Base-by-base conservation (phyloP, 2,113 vertebrate genomes). In the Urocynchramus pylzowi region DNA sequence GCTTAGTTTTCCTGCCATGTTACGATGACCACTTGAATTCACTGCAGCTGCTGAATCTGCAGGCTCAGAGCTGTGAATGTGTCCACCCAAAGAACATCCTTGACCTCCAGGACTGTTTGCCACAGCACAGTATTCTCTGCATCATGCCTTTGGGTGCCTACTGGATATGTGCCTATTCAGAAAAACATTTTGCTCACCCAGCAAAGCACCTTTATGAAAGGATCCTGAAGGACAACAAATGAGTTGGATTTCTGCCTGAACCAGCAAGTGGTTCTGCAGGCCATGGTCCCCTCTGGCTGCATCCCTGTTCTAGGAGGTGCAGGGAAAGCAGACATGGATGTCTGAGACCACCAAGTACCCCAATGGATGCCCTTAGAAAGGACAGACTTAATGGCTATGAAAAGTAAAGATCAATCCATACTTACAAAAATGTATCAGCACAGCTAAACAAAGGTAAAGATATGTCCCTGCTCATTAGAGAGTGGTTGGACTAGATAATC, bases 241-340 rank as follows among this genome's bases (percentile, higher is more conserved):
- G 6, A 60, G 37, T 13, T 50, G 41, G n/a, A 71, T 45, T 91
- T 79, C 90, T 85, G 77, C 52, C 61, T 59, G 68, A 90, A 77
- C 24, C 41, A 87, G 69, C 77, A 84, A 77, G 17, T 31, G 27
- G 44, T 50, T 59, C 82, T 84, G 56, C 60, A 89, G 31, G n/a
- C 13, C 1, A 0, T 11, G 27, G 31, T 52, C 31, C 39, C 27
- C 1, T 1, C 11, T 64, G 52, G 44, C 21, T 41, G 18, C 0
- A 1, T 41, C n/a, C 33, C 42, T 73, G 53, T 13, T 20, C 31
- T 23, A 26, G 64, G 49, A 82, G 33, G 42, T 69, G 11, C 31
- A 45, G 28, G 26, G 45, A 84, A 16, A 44, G 9, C 42, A 61
- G 26, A 57, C 7, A 6, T 3, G 10, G 37, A 54, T 28, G 30